phyloP scores from a whole-genome alignment of 2,888 invertebrate genomes.

The Operophtera brumata region DNA sequence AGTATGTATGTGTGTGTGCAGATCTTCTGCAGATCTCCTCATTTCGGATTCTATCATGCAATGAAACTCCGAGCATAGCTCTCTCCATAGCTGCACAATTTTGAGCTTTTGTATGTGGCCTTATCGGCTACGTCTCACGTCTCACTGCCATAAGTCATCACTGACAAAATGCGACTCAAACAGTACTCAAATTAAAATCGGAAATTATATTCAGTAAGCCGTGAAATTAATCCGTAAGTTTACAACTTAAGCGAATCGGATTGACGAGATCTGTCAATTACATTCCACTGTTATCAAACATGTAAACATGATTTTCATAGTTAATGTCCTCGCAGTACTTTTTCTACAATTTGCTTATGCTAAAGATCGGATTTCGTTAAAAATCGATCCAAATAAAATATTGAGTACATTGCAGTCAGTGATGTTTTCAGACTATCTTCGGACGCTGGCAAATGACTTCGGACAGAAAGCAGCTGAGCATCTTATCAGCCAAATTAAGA shows the following conservation, averaged over 20 bases:
- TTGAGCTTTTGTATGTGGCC: too few relatives aligned
- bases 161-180: too few relatives aligned
- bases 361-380: slow-evolving; percentile 33
- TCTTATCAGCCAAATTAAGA: slow-evolving; percentile 44
- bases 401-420: slow-evolving; percentile 43
- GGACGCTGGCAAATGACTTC: slow-evolving; percentile 44
- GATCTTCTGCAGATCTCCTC: too few relatives aligned
- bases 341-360: not conserved
- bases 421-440: slow-evolving; percentile 43
- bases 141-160: too few relatives aligned
- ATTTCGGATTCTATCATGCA: too few relatives aligned
- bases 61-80: too few relatives aligned
- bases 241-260: not conserved
- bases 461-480: slow-evolving; percentile 45
- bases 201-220: slow-evolving; percentile 4
- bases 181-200: not conserved
- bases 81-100: too few relatives aligned
- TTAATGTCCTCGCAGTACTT: not conserved
- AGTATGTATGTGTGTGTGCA: too few relatives aligned
- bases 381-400: slow-evolving; percentile 44
- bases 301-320: not conserved
- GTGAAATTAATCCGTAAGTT: slow-evolving; percentile 8
- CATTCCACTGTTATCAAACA: not conserved
- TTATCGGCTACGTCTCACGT: too few relatives aligned
- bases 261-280: not conserved